Evolutionary conservation across 2,797 vertebrate genomes (phyloP).

Genomic region (Brachymystax lenok): DNA sequence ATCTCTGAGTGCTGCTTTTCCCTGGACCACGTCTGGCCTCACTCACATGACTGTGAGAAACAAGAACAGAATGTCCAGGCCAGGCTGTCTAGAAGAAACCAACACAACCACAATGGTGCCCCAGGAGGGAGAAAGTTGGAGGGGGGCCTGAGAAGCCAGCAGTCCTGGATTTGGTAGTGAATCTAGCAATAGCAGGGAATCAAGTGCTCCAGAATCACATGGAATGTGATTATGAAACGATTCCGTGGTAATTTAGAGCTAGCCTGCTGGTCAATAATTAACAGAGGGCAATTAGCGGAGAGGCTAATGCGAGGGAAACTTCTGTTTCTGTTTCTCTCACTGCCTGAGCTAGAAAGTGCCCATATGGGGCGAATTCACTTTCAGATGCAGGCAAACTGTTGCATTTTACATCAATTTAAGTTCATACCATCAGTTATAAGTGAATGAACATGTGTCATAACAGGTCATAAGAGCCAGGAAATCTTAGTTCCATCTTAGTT

Average conservation of each 20-base stretch:
- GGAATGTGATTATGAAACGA: slow-evolving; percentile 24
- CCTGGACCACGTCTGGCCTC: not conserved
- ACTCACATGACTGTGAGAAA: not conserved
- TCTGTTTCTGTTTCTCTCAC: not conserved
- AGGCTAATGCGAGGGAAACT: slow-evolving; percentile 11
- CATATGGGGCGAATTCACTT: not conserved
- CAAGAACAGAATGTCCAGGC: not conserved
- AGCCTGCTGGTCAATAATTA: slow-evolving; percentile 28
- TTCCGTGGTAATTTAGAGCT: slow-evolving; percentile 6
- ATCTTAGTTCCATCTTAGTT: not conserved
- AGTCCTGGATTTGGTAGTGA: not conserved
- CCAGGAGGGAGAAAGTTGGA: no score
- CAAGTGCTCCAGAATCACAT: not conserved
- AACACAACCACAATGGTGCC: not conserved
- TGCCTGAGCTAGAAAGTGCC: not conserved
- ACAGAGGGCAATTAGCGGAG: slow-evolving; percentile 9
- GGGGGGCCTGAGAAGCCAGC: not conserved
- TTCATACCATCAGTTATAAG: not conserved
- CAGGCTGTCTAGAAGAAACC: not conserved
- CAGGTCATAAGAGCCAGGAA: not conserved
- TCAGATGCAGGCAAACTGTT: not conserved
- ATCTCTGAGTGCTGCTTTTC: not conserved
- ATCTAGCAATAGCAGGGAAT: not conserved
- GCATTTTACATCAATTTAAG: not conserved
- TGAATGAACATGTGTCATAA: not conserved